A percentile compares a stretch with the other conserved stretches of the same genome.
phyloP scores from a whole-genome alignment of 1,140 invertebrate species.

The Onthophagus taurus region DNA sequence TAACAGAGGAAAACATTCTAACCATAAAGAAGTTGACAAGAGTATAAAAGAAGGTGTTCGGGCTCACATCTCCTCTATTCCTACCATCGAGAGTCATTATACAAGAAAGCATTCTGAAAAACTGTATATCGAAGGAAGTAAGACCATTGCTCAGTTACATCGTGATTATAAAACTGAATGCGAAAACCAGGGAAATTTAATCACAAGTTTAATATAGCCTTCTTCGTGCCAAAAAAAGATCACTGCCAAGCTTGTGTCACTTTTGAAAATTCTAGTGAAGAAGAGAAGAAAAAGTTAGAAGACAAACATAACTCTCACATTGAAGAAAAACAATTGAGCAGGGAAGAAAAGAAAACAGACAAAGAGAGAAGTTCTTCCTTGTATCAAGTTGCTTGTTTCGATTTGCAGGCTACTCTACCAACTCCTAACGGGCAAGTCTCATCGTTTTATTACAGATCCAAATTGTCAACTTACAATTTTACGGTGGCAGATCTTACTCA shows the following conservation, averaged over 20 bases:
- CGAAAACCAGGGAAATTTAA: slow-evolving; percentile 23
- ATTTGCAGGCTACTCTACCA: slow-evolving; percentile 33
- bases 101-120: slow-evolving; percentile 7
- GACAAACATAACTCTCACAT: slow-evolving; percentile 28
- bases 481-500: slow-evolving; percentile 14
- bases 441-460: slow-evolving; percentile 38
- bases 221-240: slow-evolving; percentile 37
- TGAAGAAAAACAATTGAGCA: slow-evolving; percentile 25
- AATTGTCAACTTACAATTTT: slow-evolving; percentile 23
- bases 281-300: slow-evolving; percentile 22
- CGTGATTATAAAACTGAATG: slow-evolving; percentile 15
- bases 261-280: slow-evolving; percentile 25
- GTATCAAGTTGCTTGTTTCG: slow-evolving; percentile 25
- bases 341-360: slow-evolving; percentile 11
- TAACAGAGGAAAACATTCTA: slow-evolving; percentile 8
- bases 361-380: slow-evolving; percentile 20
- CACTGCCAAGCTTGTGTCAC: slow-evolving; percentile 32
- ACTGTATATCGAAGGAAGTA: slow-evolving; percentile 16
- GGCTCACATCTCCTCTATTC: slow-evolving; percentile 6
- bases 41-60: slow-evolving; percentile 9
- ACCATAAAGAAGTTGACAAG: slow-evolving; percentile 5
- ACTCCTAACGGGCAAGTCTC: slow-evolving; percentile 29
- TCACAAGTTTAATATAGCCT: slow-evolving; percentile 31
- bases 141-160: slow-evolving; percentile 13
- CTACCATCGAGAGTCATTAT: slow-evolving; percentile 10